Base-by-base conservation (phyloP, 2,888 invertebrate genomes). In the Disparrhopalites patrizii region DNA sequence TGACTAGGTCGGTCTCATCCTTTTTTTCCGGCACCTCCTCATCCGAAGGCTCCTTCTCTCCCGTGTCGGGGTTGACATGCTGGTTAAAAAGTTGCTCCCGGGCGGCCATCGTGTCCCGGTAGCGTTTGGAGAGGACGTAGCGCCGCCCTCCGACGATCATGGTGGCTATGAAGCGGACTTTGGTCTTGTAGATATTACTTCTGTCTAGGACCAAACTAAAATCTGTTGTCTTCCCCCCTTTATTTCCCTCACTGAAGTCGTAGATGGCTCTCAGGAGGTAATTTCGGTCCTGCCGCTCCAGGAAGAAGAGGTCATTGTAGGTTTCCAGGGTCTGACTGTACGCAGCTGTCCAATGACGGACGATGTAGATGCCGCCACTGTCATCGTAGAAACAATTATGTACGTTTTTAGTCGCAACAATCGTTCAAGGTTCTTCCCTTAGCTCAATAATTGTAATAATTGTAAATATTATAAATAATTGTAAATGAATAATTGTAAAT, bases 231-330 rank as follows among this genome's bases (percentile, higher is more conserved):
- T 27, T 28, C 8, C n/a, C 54, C 20, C 20, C 40, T 18, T 57
- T 33, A 5, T 18, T 25, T 4, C 38, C 47, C 1, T 43, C 56
- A 0, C 55, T 68, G 38, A 72, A 65, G 28, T 70, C 67, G 51
- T 66, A 73, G 31, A 73, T 73, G 0, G 73, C 66, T 55, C 66
- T 61, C 28, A 73, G 69, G 0, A 73, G 64, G 36, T 70, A 65
- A 8, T 73, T 70, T 27, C 71, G 40, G 50, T 73, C 73, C 20
- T 54, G 38, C 10, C 70, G 62, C 47, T 73, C 71, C 36, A 70
- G 40, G 0, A 36, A 15, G 4, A 73, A 62, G 2, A 67, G 50
- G 0, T 67, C 62, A 18, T 71, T 43, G 0, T 71, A 58, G 5
- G 54, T 18, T n/a, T 43, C 62, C 18, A 66, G 31, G 15, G 68